Evolutionary conservation across 1,140 invertebrate species (phyloP).

Genomic region (Mamestra configurata): DNA sequence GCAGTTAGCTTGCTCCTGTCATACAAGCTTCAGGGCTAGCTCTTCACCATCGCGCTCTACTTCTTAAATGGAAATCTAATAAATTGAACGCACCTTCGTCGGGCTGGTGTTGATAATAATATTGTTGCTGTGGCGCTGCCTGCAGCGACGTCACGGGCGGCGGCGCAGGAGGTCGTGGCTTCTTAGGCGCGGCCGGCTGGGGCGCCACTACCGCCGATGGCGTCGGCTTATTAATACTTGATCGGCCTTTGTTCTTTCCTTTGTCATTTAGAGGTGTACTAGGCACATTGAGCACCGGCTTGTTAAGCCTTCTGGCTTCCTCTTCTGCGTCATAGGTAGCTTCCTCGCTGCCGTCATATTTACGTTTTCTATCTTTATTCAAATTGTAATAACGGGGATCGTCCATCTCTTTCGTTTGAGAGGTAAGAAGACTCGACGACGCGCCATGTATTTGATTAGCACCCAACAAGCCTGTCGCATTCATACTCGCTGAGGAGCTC

Average conservation of each 20-base stretch:
- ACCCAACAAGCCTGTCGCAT: constrained; percentile 72
- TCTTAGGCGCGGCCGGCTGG: constrained; percentile 83
- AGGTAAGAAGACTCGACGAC: constrained; percentile 76
- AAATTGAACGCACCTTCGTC: constrained; percentile 89
- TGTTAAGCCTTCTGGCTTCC: constrained; percentile 83
- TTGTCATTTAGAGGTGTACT: constrained; percentile 85
- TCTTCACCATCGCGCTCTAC: constrained; percentile 88
- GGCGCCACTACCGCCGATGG: constrained; percentile 75
- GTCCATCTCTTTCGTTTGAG: constrained; percentile 87
- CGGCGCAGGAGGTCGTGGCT: constrained; percentile 85
- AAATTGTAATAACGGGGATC: constrained; percentile 93
- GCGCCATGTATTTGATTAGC: constrained; percentile 75
- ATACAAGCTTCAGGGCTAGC: constrained; percentile 88
- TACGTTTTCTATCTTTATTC: constrained; percentile 91
- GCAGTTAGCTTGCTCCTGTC: constrained; percentile 88
- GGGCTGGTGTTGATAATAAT: constrained; percentile 88
- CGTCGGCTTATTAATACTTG: constrained; percentile 69
- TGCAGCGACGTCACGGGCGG: constrained; percentile 83
- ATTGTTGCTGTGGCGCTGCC: constrained; percentile 85
- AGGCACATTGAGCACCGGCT: constrained; percentile 88
- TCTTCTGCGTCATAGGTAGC: constrained; percentile 90
- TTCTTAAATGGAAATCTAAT: constrained; percentile 88
- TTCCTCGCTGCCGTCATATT: constrained; percentile 91
- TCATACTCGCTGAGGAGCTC: constrained; percentile 76
- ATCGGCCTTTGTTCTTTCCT: constrained; percentile 77